A percentile compares a stretch with the other conserved stretches of the same genome.
These are phyloP conservation scores for Melinaea marsaeus DNA, from an alignment of 2,888 invertebrate genomes.

Conservation along the genomic window DNA sequence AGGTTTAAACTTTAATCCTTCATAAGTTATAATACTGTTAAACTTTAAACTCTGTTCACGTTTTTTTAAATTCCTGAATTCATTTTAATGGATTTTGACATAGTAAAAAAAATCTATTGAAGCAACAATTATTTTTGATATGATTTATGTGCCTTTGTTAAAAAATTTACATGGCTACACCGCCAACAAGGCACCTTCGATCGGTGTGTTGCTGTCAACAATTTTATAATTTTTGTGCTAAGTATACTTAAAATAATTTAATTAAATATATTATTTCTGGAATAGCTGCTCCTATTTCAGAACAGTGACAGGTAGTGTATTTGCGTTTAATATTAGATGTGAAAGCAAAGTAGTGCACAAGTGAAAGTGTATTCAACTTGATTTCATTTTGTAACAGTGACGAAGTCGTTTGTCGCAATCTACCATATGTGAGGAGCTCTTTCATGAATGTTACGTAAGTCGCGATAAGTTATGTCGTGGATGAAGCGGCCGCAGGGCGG, in stretches of 20 bases:
- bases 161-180: constrained; percentile 53
- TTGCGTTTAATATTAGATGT: constrained; percentile 17
- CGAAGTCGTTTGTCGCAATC: constrained; percentile 53
- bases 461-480: constrained; percentile 70
- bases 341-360: constrained; percentile 38
- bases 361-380: constrained; percentile 63
- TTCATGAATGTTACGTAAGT: constrained; percentile 72
- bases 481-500: constrained; percentile 60
- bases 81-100: not conserved
- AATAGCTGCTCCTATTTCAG: not conserved
- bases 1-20: too few species aligned
- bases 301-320: constrained; percentile 14
- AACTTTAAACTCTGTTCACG: too few species aligned
- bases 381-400: constrained; percentile 61
- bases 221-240: constrained; percentile 49
- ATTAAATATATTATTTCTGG: constrained; percentile 40
- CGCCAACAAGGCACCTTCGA: constrained; percentile 78
- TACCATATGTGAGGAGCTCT: constrained; percentile 61
- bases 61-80: too few species aligned
- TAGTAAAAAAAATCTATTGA: not conserved
- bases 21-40: too few species aligned
- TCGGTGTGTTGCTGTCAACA: constrained; percentile 74
- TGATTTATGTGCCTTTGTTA: not conserved
- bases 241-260: constrained; percentile 47
- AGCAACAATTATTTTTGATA: constrained; percentile 4